Evolutionary conservation across 2,113 vertebrate genomes (phyloP).

Genomic region (Cyanoderma ruficeps): DNA sequence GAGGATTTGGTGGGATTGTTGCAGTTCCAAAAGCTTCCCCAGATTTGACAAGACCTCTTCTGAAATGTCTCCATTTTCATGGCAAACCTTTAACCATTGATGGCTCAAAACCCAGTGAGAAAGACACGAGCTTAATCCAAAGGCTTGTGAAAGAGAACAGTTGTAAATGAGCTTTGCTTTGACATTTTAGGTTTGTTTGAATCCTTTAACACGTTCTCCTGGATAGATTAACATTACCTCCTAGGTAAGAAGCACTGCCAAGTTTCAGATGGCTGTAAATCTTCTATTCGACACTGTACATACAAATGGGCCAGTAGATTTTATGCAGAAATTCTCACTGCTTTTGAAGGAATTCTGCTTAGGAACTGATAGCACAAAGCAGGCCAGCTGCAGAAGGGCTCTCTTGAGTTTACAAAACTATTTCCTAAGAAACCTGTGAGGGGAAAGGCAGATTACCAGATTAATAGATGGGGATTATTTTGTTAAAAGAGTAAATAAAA

Average conservation of each 20-base stretch:
- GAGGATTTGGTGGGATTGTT: background rate
- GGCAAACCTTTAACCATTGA: background rate
- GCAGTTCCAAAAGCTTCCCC: background rate
- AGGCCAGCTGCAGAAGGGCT: background rate
- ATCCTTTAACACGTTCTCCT: background rate
- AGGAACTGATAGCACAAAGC: conserved; percentile 36
- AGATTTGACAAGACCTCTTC: background rate
- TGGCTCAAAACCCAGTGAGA: background rate
- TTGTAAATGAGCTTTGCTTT: background rate
- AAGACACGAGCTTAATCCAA: background rate
- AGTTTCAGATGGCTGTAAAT: background rate
- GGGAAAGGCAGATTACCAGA: background rate
- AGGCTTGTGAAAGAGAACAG: background rate
- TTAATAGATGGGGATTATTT: background rate
- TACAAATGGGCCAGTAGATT: background rate
- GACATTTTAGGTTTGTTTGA: background rate
- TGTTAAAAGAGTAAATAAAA: background rate
- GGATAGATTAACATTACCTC: background rate
- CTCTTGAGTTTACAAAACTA: conserved; percentile 19
- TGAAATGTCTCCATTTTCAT: background rate
- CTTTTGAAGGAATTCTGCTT: conserved; percentile 21
- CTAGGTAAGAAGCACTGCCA: background rate
- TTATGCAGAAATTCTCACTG: conserved; percentile 14
- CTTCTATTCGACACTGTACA: background rate
- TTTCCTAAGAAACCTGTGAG: background rate